phyloP scores from a whole-genome alignment of 2,888 invertebrate species.

The Coelopa pilipes region DNA sequence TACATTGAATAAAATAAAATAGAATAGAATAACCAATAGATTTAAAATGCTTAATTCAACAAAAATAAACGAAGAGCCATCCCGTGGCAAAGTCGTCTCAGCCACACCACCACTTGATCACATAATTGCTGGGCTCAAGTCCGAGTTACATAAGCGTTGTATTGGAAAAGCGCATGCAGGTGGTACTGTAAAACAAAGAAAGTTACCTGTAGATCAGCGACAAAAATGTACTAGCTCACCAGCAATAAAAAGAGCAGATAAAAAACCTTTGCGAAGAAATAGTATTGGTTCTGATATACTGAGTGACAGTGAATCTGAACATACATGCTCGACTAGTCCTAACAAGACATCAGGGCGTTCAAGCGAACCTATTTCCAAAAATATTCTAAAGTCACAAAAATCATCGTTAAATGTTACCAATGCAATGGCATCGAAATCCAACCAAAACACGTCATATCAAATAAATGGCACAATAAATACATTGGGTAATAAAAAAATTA shows the following conservation, averaged over 20 bases:
- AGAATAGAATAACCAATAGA: not conserved
- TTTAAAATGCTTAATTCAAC: not conserved
- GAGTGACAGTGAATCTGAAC: too few relatives aligned
- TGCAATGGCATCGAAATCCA: slow-evolving; percentile 4
- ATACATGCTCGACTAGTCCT: too few relatives aligned
- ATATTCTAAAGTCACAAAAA: too few relatives aligned
- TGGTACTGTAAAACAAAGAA: slow-evolving; percentile 62
- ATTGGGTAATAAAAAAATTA: not conserved
- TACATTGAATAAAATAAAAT: not conserved
- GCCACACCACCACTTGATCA: slow-evolving; percentile 56
- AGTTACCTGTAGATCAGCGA: not conserved
- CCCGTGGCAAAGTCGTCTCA: slow-evolving; percentile 46
- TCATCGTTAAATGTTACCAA: not conserved
- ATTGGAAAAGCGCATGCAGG: slow-evolving; percentile 82
- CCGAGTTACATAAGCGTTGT: slow-evolving; percentile 75
- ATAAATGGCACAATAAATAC: not conserved
- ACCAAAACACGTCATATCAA: too few relatives aligned
- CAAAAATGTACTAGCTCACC: not conserved
- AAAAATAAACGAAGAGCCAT: slow-evolving; percentile 18
- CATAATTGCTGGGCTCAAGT: slow-evolving; percentile 60
- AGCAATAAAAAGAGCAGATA: not conserved
- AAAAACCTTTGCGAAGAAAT: not conserved
- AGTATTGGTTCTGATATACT: too few relatives aligned
- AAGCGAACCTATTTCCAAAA: too few relatives aligned
- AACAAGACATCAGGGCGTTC: too few relatives aligned